Conservation (phyloP, 1,140 invertebrate genomes). For the Drosophila triauraria region DNA sequence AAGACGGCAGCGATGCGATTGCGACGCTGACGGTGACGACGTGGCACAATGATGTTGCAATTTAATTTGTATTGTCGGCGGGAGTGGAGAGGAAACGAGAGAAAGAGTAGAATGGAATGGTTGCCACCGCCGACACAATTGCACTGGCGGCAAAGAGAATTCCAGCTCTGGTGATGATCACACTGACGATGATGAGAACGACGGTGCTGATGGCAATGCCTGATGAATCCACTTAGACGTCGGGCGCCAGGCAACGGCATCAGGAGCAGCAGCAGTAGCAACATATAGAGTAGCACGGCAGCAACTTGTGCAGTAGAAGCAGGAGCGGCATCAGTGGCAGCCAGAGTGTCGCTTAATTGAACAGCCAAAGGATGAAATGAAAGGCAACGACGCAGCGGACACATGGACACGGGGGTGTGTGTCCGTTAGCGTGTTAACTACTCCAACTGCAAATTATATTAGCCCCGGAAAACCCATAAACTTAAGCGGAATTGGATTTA, state of each 20-base stretch:
- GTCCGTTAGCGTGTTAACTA: constrained; percentile 21
- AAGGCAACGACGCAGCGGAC: constrained; percentile 28
- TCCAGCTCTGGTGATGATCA: constrained; percentile 35
- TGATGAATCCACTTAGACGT: constrained; percentile 79
- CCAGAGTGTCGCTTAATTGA: constrained; percentile 69
- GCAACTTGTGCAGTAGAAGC: neutral
- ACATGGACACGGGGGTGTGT: constrained; percentile 7
- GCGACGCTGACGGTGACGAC: constrained; percentile 28
- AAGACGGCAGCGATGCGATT: constrained; percentile 43
- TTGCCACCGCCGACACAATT: constrained; percentile 67
- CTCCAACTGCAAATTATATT: constrained; percentile 27
- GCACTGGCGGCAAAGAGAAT: constrained; percentile 57
- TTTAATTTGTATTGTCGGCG: constrained; percentile 78
- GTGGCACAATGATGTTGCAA: constrained; percentile 77
- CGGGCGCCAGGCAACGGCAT: constrained; percentile 29
- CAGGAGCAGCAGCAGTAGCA: constrained; percentile 3
- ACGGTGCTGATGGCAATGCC: constrained; percentile 42
- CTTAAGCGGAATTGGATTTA: neutral
- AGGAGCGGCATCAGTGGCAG: constrained; percentile 20
- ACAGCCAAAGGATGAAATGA: constrained; percentile 61
- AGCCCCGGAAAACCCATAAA: constrained; percentile 4
- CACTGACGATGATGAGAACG: constrained; percentile 36
- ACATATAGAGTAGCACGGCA: constrained; percentile 9
- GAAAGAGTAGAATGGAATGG: constrained; percentile 1
- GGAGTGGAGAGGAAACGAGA: constrained; percentile 12